Evolutionary conservation across 2,888 invertebrate species (phyloP).

Genomic region (Hirtodrosophila alboralis): DNA sequence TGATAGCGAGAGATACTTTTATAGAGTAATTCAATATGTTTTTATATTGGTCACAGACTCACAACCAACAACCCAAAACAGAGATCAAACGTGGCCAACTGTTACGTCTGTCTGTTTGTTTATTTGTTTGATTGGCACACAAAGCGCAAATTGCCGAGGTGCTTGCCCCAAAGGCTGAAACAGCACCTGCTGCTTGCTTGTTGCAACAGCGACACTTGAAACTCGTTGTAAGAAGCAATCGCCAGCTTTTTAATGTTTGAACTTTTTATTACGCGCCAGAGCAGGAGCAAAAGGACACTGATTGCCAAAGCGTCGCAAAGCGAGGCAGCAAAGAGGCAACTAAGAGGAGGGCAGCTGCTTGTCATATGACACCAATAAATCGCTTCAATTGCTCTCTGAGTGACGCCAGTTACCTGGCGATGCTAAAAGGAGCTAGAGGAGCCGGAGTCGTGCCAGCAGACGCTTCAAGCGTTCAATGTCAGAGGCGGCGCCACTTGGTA

Average conservation of each 20-base stretch:
- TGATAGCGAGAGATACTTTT: constrained; percentile 27
- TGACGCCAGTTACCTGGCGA: constrained; percentile 57
- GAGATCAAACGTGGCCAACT: constrained; percentile 41
- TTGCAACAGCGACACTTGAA: constrained; percentile 60
- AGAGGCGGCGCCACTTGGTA: constrained; percentile 48
- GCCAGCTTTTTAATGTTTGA: constrained; percentile 72
- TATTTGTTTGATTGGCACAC: constrained; percentile 68
- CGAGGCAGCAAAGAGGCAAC: not conserved
- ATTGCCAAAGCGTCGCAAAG: constrained; percentile 35
- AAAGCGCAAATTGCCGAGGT: constrained; percentile 52
- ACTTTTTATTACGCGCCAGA: constrained; percentile 69
- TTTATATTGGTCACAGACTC: constrained; percentile 60
- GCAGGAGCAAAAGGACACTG: constrained; percentile 33
- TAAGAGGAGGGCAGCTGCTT: constrained; percentile 48
- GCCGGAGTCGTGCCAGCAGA: constrained; percentile 8
- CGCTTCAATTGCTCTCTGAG: constrained; percentile 79
- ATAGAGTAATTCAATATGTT: constrained; percentile 73
- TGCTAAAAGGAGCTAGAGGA: not conserved
- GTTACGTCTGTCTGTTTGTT: constrained; percentile 35
- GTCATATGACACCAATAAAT: constrained; percentile 80
- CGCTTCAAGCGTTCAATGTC: constrained; percentile 55
- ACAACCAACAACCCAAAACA: constrained; percentile 9
- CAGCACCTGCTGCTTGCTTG: constrained; percentile 1
- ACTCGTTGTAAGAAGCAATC: constrained; percentile 58
- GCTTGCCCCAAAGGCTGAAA: constrained; percentile 20